Base-by-base conservation (phyloP, 2,888 invertebrate species). In the Lomographa bimaculata region DNA sequence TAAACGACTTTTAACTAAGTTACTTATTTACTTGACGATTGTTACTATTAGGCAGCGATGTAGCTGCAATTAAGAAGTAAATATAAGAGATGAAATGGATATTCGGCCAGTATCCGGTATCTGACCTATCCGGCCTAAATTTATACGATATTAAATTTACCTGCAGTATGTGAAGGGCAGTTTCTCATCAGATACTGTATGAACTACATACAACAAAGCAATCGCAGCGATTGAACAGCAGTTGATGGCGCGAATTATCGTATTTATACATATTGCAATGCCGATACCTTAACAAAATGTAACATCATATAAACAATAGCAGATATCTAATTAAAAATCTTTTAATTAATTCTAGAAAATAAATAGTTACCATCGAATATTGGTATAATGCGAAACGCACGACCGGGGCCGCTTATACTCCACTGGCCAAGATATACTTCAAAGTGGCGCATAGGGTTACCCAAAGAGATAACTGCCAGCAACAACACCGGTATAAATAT, bases 371-470 rank as follows among this genome's bases (percentile, higher is more conserved):
- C 84, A 30, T 84, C 84, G 25, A 84, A 55, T 63, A 85, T 66
- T 10, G 89, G 85, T 47, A 84, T 57, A 16, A 85, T 78, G 3
- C 81, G 71, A 42, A 87, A 87, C 2, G 87, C 86, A 3, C 87
- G 77, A 1, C 87, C 87, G 0, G 87, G 87, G 0, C 87, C 87
- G 28, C 80, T 85, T 35, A 87, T 74, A 45, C 85, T 87, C 89
- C 87, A 89, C 44, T 89, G 84, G 2, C 87, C 87, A 7, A 87
- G 72, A 38, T 85, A 89, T 6, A 86, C 71, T 55, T 89, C 87
- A 39, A 87, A 89, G 54, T 87, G 86, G 5, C 89, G 79, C 51
- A 82, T 33, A 0, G 86, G 86, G 54, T 82, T 87, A 1, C 78
- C 87, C 1, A 86, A 59, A 12, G 53, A 10, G 5, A 43, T 60